Conservation (phyloP, 2,888 invertebrate genomes). For the Amblyjoppa proteus region DNA sequence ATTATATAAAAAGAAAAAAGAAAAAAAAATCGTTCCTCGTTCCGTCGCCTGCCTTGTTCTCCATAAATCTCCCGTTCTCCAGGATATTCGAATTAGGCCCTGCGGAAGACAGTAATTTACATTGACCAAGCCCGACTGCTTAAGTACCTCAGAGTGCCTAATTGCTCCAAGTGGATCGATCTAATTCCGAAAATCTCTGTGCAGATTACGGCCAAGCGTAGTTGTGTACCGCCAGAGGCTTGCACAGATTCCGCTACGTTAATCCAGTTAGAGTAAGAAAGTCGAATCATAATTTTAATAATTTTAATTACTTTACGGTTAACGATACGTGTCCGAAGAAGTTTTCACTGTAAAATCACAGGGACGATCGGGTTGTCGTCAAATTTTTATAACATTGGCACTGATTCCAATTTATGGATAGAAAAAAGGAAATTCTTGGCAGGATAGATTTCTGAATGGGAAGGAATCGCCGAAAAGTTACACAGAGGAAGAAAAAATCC, state of each 20-base stretch:
- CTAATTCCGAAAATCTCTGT: slow-evolving; percentile 31
- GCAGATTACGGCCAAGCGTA: slow-evolving; percentile 14
- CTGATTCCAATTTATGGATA: background rate
- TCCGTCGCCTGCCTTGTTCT: slow-evolving; percentile 7
- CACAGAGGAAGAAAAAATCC: too few species aligned
- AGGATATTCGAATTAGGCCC: slow-evolving; percentile 53
- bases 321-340: slow-evolving; percentile 3
- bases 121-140: slow-evolving; percentile 36
- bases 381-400: background rate
- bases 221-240: slow-evolving; percentile 7
- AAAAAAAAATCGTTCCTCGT: slow-evolving; percentile 3
- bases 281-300: background rate
- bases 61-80: background rate
- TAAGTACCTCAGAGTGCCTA: slow-evolving; percentile 7
- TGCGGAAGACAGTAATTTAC: slow-evolving; percentile 46
- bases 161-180: slow-evolving; percentile 40
- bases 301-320: background rate
- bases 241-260: background rate
- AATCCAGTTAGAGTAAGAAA: background rate
- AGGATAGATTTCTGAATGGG: background rate
- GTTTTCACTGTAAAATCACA: background rate
- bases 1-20: background rate
- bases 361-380: background rate
- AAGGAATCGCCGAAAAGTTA: background rate
- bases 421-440: background rate